A percentile compares a stretch with the other conserved stretches of the same genome.
phyloP scores from a whole-genome alignment of 2,113 vertebrate genomes.

The Phaethornis superciliosus region DNA sequence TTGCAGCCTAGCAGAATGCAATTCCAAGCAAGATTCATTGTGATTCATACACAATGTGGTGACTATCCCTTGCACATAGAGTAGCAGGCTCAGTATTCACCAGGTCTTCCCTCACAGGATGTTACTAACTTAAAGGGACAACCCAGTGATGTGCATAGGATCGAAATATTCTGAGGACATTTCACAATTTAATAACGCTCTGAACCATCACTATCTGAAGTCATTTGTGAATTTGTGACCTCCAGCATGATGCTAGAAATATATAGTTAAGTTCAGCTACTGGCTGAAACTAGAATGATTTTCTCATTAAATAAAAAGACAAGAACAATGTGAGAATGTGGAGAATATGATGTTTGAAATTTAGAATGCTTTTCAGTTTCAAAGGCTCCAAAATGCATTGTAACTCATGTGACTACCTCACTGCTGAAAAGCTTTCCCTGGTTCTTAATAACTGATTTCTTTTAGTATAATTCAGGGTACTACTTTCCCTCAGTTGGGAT shows the following conservation, averaged over 20 bases:
- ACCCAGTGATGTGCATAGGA: background rate
- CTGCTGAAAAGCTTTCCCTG: background rate
- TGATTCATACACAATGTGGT: background rate
- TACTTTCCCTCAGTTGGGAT: background rate
- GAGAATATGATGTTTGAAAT: background rate
- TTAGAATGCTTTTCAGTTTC: background rate
- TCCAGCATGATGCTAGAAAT: background rate
- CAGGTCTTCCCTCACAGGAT: background rate
- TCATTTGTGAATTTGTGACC: background rate
- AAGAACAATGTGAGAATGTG: background rate
- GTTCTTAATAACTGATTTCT: background rate
- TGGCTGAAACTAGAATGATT: background rate
- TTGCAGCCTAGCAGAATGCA: background rate
- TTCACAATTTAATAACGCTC: slow-evolving; percentile 41
- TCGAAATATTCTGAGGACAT: slow-evolving; percentile 19
- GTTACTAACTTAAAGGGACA: background rate
- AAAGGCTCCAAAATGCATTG: background rate
- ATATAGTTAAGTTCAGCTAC: background rate
- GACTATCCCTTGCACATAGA: background rate
- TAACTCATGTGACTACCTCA: background rate
- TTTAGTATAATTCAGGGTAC: background rate
- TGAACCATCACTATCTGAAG: background rate
- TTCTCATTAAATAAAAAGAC: background rate
- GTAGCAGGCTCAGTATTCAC: background rate
- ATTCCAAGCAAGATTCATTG: background rate